Percentiles rank a stretch among this genome's conserved stretches.
phyloP scores from a whole-genome alignment of 2,888 invertebrate species.

The Drosophila paracracens region DNA sequence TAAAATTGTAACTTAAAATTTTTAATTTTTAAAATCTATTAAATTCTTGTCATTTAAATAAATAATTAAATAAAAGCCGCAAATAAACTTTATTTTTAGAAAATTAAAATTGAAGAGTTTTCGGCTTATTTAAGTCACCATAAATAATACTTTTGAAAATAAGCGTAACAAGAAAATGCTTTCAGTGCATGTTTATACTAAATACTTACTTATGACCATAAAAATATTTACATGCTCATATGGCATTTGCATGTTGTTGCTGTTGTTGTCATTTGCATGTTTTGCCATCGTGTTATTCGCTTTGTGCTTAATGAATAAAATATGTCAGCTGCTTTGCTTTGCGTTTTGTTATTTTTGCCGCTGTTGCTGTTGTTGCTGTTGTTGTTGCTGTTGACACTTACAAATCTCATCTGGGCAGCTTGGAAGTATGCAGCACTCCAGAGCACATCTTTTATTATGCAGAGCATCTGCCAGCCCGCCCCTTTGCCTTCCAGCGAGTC shows the following conservation, averaged over 20 bases:
- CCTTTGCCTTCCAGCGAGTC: slow-evolving; percentile 1
- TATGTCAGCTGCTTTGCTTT: slow-evolving; percentile 74
- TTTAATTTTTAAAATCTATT: too few species aligned
- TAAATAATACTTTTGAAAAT: not conserved
- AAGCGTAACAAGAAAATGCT: not conserved
- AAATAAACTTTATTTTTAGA: not conserved
- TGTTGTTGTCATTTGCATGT: slow-evolving; percentile 77
- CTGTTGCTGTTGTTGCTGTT: slow-evolving; percentile 5
- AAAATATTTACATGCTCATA: slow-evolving; percentile 78
- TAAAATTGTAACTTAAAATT: not conserved
- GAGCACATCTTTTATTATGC: slow-evolving; percentile 61
- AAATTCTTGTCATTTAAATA: not conserved
- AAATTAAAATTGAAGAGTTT: too few species aligned
- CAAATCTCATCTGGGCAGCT: slow-evolving; percentile 66
- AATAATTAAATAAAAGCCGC: not conserved
- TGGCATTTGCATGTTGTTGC: slow-evolving; percentile 53
- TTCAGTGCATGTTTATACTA: slow-evolving; percentile 52
- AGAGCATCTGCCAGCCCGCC: slow-evolving; percentile 21
- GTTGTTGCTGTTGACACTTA: slow-evolving; percentile 63
- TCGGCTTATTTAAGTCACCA: not conserved
- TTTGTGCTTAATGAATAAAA: slow-evolving; percentile 79
- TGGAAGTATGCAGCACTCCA: slow-evolving; percentile 50
- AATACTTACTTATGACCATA: slow-evolving; percentile 81
- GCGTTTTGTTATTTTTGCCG: slow-evolving; percentile 14
- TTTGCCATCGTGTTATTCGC: slow-evolving; percentile 62